Evolutionary conservation across 2,113 vertebrate species (phyloP), one percentile per base, ranked within the genome.

Genomic region (Gobio gobio): DNA sequence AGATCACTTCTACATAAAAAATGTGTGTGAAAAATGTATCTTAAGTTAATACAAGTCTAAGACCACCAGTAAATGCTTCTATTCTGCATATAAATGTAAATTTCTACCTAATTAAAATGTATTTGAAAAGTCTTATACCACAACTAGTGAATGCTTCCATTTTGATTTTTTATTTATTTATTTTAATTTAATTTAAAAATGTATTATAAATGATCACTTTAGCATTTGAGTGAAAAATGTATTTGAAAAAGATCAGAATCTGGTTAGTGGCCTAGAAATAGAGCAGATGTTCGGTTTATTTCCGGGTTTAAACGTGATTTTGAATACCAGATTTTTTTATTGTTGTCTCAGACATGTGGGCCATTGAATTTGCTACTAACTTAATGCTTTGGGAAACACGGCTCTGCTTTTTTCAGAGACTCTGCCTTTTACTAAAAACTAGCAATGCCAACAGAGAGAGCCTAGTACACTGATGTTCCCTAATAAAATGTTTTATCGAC

Each of bases 381-480:
- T 43, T 70, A 24, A 14, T 3, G 72, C 72, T 74, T 24, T 1
- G 3, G n/a, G n/a, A 74, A 74, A 74, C 22, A 43, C 22, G 26
- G 18, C 33, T 79, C 87, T 78, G 78, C 85, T 87, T 92, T 92
- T 92, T 91, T 91, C 91, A 91, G 86, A 85, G 76, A 47, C 72
- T 78, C 73, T 20, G 63, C 64, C 58, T 82, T 86, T 87, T 83
- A 85, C 59, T 84, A 84, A 40, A 26, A 20, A 78, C 33, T 89
- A 78, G 82, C 75, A 12, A 40, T 33, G 59, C 86, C 83, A 84
- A 83, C 40, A 78, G 84, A 78, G 36, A 86, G 89, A 83, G 45
- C 51, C 33, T 43, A 13, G 13, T 66, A 56, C 59, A 78, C 73
- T 86, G 85, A 86, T 72, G 83, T 64, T 66, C 83, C 79, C 70